phyloP scores from a whole-genome alignment of 2,797 vertebrate genomes.

The Hoplostethus mediterraneus region DNA sequence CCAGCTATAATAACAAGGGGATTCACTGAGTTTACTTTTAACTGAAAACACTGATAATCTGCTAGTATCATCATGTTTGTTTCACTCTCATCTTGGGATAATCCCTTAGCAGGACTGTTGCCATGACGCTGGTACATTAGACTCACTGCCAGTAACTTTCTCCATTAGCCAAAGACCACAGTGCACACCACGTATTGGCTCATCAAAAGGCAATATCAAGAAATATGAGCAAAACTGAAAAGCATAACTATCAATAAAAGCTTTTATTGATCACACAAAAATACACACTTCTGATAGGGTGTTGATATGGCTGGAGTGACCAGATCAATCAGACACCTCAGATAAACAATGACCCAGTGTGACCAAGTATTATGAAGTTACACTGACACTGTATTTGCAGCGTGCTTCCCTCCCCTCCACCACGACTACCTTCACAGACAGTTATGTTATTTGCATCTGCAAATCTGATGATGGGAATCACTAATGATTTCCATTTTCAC shows the following conservation, averaged over 20 bases:
- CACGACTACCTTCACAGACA: slow-evolving; percentile 18
- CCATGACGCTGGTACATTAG: slow-evolving; percentile 21
- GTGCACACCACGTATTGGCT: neutral
- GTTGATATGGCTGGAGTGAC: neutral
- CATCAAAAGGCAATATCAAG: neutral
- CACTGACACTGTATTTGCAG: slow-evolving; percentile 1
- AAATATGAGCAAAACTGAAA: neutral
- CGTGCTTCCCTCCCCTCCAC: neutral
- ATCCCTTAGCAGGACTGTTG: slow-evolving; percentile 21
- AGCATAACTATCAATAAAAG: too few species aligned
- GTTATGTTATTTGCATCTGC: slow-evolving; percentile 13
- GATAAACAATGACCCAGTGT: neutral
- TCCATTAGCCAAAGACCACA: slow-evolving; percentile 18
- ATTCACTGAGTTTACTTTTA: slow-evolving; percentile 18
- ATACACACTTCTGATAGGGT: too few species aligned
- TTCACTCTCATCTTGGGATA: slow-evolving; percentile 22
- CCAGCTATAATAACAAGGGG: slow-evolving; percentile 14
- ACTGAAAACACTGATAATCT: neutral
- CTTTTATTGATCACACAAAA: too few species aligned
- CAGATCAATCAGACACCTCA: neutral
- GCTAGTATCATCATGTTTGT: neutral
- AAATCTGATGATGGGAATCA: slow-evolving; percentile 19
- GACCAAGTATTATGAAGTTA: neutral
- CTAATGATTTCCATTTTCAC: slow-evolving; percentile 42
- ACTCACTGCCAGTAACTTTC: slow-evolving; percentile 13